These are phyloP conservation scores for Aphodius sticticus DNA, from an alignment of 2,888 invertebrate species.

Conservation along the genomic window DNA sequence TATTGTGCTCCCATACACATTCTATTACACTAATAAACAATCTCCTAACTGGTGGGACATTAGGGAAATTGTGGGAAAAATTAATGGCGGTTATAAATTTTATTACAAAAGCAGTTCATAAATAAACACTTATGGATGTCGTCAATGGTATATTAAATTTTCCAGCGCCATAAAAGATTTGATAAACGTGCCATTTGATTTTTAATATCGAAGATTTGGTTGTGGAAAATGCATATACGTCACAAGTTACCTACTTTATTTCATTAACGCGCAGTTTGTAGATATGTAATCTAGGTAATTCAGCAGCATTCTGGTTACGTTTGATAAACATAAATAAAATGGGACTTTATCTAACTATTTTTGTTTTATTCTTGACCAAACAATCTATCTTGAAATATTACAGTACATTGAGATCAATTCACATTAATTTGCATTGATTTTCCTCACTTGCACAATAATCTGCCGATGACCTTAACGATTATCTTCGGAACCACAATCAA, in stretches of 20 bases:
- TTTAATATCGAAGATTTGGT: background rate
- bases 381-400: too few species aligned
- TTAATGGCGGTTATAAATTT: slow-evolving; percentile 4
- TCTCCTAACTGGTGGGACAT: background rate
- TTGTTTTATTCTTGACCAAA: too few species aligned
- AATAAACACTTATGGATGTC: background rate
- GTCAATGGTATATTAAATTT: background rate
- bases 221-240: background rate
- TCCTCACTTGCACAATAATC: too few species aligned
- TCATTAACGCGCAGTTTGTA: background rate
- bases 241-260: background rate
- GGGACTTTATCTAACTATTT: too few species aligned
- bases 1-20: background rate
- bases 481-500: too few species aligned
- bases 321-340: too few species aligned
- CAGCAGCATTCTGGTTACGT: too few species aligned
- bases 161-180: background rate
- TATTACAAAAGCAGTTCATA: slow-evolving; percentile 4
- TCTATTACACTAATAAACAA: slow-evolving; percentile 4
- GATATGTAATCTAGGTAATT: too few species aligned
- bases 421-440: too few species aligned
- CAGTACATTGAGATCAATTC: too few species aligned
- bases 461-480: too few species aligned
- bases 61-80: slow-evolving; percentile 4
- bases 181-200: background rate